Evolutionary conservation across 64 coral and sea anemone genomes (phyloP).

Genomic region (Pachyseris speciosa): DNA sequence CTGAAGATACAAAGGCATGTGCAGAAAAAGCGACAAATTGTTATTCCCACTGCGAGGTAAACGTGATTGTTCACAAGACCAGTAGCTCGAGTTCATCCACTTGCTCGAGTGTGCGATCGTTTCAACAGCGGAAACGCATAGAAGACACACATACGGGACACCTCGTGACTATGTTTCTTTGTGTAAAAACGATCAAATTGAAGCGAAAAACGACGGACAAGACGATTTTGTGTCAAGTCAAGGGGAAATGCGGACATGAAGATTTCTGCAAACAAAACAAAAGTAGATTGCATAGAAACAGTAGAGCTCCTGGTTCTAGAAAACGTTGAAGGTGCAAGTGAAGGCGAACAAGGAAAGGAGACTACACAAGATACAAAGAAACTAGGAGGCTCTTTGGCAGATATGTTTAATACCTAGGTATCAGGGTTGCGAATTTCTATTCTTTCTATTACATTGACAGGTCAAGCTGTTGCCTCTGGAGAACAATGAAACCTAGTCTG

Average conservation of each 20-base stretch:
- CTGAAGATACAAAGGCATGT: not conserved
- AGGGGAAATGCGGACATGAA: not conserved
- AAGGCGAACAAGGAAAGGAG: not conserved
- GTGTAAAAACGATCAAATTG: not conserved
- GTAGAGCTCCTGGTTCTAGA: not conserved
- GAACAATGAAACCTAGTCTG: no score
- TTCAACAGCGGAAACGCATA: not conserved
- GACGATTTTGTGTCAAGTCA: not conserved
- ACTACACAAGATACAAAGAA: not conserved
- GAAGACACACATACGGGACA: not conserved
- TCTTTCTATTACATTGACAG: no score
- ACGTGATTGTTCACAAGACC: conserved; percentile 27
- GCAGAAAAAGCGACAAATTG: not conserved
- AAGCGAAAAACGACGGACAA: not conserved
- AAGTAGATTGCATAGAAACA: not conserved
- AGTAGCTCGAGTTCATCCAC: conserved; percentile 26
- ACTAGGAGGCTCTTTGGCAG: conserved; percentile 13
- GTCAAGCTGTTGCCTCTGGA: no score
- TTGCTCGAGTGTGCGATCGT: conserved; percentile 15
- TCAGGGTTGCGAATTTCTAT: no score
- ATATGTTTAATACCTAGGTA: conserved; percentile 26
- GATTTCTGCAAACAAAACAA: not conserved
- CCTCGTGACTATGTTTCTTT: not conserved
- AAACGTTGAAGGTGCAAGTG: not conserved
- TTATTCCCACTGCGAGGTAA: not conserved